Conservation (phyloP, 2,888 invertebrate genomes). For the Latheticus oryzae region DNA sequence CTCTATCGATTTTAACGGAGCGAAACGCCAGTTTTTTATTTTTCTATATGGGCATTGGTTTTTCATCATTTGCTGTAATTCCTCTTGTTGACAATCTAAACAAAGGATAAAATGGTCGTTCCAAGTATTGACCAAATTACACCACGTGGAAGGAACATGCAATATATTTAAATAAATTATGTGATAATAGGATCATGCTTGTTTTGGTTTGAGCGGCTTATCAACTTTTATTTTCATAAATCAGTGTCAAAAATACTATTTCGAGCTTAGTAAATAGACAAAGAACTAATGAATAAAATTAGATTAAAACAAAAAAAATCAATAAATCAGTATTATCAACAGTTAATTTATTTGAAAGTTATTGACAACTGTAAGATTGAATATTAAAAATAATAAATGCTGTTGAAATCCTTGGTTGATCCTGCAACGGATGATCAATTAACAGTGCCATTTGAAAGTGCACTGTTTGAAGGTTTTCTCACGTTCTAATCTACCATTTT, state of each 20-base stretch:
- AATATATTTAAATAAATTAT: conserved; percentile 36
- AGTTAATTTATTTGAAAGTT: no score
- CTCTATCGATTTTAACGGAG: conserved; percentile 27
- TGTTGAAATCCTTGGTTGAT: conserved; percentile 1
- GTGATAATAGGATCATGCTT: conserved; percentile 18
- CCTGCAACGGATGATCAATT: conserved; percentile 7
- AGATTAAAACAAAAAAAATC: no score
- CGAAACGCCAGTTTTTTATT: conserved; percentile 24
- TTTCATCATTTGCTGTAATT: conserved; percentile 8
- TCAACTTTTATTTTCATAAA: no score
- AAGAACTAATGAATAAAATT: no score
- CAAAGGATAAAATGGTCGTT: conserved; percentile 42
- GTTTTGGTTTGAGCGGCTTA: no score
- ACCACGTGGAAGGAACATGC: conserved; percentile 43
- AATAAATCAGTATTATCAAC: no score
- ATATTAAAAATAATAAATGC: conserved; percentile 3
- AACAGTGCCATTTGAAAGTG: conserved; percentile 28
- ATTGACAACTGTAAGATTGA: no score
- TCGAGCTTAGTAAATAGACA: no score
- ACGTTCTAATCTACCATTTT: conserved; percentile 1
- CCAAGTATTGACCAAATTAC: conserved; percentile 42
- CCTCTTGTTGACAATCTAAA: conserved; percentile 38
- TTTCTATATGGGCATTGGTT: not conserved
- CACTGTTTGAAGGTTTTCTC: conserved; percentile 21
- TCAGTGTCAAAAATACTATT: no score